phyloP scores from a whole-genome alignment of 2,797 vertebrate genomes.

The Sebastes flavidus region DNA sequence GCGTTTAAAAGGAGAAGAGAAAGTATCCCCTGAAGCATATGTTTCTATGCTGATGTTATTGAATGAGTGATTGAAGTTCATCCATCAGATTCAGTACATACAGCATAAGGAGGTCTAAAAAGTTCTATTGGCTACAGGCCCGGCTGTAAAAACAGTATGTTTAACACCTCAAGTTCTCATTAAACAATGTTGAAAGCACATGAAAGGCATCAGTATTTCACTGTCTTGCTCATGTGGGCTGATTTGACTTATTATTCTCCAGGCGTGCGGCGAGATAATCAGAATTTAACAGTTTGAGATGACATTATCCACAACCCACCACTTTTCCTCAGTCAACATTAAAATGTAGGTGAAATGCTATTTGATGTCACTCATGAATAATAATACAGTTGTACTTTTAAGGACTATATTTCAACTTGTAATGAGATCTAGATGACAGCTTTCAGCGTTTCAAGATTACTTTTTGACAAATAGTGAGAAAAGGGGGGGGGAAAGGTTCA shows the following conservation, averaged over 20 bases:
- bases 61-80: slow-evolving; percentile 56
- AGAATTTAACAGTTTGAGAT: slow-evolving; percentile 24
- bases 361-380: slow-evolving; percentile 54
- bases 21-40: slow-evolving; percentile 32
- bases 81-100: slow-evolving; percentile 41
- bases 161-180: slow-evolving; percentile 40
- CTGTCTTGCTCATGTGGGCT: slow-evolving; percentile 12
- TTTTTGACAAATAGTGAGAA: slow-evolving; percentile 57
- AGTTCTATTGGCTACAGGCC: slow-evolving; percentile 22
- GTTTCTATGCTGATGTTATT: slow-evolving; percentile 28
- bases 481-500: background rate
- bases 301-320: slow-evolving; percentile 45
- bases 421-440: slow-evolving; percentile 39
- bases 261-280: slow-evolving; percentile 24
- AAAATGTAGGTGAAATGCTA: slow-evolving; percentile 50
- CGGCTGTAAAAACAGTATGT: slow-evolving; percentile 22
- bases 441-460: slow-evolving; percentile 50
- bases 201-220: slow-evolving; percentile 21
- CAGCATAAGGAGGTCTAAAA: slow-evolving; percentile 17
- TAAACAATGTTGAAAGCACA: slow-evolving; percentile 42
- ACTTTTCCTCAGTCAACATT: slow-evolving; percentile 38
- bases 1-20: slow-evolving; percentile 41
- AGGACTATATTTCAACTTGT: slow-evolving; percentile 44
- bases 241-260: slow-evolving; percentile 39
- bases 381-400: slow-evolving; percentile 56